Evolutionary conservation across 1,140 invertebrate species (phyloP).

Genomic region (Apis dorsata): DNA sequence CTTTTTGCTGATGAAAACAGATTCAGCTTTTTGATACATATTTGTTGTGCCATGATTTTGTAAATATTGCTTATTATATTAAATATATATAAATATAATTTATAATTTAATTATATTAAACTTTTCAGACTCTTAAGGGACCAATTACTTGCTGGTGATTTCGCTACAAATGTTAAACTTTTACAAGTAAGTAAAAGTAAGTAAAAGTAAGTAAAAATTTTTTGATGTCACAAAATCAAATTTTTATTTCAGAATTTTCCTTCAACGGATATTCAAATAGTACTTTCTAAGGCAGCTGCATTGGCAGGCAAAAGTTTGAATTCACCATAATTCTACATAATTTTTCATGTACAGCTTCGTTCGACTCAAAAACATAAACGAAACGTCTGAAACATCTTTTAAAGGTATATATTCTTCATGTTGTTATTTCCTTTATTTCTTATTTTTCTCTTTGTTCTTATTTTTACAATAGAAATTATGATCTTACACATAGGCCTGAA

Average conservation of each 20-base stretch:
- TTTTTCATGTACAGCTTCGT: background rate
- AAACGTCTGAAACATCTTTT: constrained; percentile 5
- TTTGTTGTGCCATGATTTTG: constrained; percentile 98
- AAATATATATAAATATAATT: background rate
- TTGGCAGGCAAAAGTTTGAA: constrained; percentile 74
- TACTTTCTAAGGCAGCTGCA: constrained; percentile 83
- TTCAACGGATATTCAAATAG: constrained; percentile 86
- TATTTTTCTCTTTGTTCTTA: background rate
- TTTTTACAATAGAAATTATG: constrained; percentile 5
- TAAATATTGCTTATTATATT: constrained; percentile 81
- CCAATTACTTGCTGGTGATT: constrained; percentile 91
- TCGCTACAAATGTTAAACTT: constrained; percentile 95
- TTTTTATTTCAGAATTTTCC: constrained; percentile 84
- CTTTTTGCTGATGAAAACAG: constrained; percentile 93
- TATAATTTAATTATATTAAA: background rate
- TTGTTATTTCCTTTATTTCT: background rate
- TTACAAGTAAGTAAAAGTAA: constrained; percentile 85
- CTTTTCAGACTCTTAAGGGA: constrained; percentile 87
- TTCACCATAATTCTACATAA: constrained; percentile 43
- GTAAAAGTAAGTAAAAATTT: background rate
- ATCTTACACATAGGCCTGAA: constrained; percentile 18
- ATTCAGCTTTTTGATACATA: constrained; percentile 93
- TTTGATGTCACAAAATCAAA: background rate
- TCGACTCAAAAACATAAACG: background rate
- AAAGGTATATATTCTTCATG: constrained; percentile 15